Base-by-base conservation (phyloP, 2,888 invertebrate species). In the Pomacea canaliculata region DNA sequence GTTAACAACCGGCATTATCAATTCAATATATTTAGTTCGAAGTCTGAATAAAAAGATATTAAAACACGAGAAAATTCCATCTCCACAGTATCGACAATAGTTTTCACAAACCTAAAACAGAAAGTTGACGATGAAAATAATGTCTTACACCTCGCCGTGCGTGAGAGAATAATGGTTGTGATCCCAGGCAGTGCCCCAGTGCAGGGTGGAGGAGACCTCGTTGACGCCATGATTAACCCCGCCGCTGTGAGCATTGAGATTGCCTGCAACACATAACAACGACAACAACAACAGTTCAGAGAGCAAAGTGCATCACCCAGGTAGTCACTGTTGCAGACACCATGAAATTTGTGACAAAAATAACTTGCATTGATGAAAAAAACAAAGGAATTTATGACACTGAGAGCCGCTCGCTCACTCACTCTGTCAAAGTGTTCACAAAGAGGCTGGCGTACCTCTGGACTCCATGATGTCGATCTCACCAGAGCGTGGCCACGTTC, bases 401-500 rank as follows among this genome's bases (percentile, higher is more conserved):
- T 37, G 37, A 37, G 37, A 1, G 37, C 37, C 37, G 37, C 37
- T 1, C 37, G 5, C 37, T 37, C 37, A 37, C 37, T n/a, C n/a
- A n/a, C n/a, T n/a, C 37, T 5, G 3, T 37, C 37, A 56, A 56
- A 16, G 16, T 13, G 51, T 56, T 56, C 16, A 2, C 51, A 56
- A 10, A 56, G 2, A 56, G 51, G 10, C 51, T 16, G 51, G 23
- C 87, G 95, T 95, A 27, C 96, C 96, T 37, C 93, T 92, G 0
- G 93, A 91, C 83, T 93, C 93, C 0, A 95, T 95, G 19, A 96
- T 91, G 70, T 95, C 93, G 63, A 96, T 93, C 85, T 95, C 92
- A 0, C 95, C 95, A 0, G 95, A 95, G 8, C 93, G 88, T 0
- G 94, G 94, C 94, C 94, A 95, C 0, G 91, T 89, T 0, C 94